Evolutionary conservation across 2,797 vertebrate species (phyloP).

Genomic region (Tragelaphus oryx): DNA sequence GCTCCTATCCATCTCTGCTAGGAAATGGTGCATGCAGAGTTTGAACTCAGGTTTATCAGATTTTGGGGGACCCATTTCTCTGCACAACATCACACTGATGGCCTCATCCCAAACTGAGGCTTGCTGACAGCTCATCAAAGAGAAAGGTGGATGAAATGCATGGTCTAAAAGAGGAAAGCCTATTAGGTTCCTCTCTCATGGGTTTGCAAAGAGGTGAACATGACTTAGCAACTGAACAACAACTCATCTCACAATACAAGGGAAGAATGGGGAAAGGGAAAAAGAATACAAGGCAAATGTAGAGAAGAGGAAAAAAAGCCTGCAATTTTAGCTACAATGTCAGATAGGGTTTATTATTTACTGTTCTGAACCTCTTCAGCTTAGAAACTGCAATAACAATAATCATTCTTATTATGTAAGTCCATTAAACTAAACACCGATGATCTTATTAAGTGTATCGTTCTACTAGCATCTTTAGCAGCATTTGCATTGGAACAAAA

Average conservation of each 20-base stretch:
- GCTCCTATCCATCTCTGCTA: not conserved
- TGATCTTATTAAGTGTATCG: not conserved
- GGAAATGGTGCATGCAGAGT: not conserved
- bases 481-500: no score
- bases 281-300: not conserved
- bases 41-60: slow-evolving; percentile 26
- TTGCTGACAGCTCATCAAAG: not conserved
- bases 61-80: not conserved
- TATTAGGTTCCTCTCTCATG: not conserved
- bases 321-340: not conserved
- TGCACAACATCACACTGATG: not conserved
- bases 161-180: not conserved
- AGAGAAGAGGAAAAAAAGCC: not conserved
- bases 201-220: not conserved
- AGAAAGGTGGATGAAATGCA: not conserved
- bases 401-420: not conserved
- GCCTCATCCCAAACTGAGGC: not conserved
- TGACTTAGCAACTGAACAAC: not conserved
- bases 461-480: not conserved
- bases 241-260: not conserved
- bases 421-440: not conserved
- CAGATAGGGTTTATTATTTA: not conserved
- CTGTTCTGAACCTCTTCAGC: not conserved
- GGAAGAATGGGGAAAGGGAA: not conserved
- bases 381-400: not conserved